phyloP scores from a whole-genome alignment of 2,888 invertebrate species.

The Phyto melanocephala region DNA sequence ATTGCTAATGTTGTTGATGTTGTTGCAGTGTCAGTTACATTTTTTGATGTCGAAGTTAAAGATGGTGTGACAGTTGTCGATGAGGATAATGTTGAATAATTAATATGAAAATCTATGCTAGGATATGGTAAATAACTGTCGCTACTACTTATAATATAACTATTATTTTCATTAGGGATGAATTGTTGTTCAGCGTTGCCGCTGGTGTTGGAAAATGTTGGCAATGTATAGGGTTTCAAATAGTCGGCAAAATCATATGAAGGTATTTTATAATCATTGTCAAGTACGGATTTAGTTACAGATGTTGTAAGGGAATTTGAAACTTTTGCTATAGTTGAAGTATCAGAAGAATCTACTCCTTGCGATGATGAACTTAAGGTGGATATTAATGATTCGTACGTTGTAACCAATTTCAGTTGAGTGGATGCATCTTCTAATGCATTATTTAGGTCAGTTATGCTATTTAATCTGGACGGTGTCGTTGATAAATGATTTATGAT shows the following conservation, averaged over 20 bases:
- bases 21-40: background rate
- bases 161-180: background rate
- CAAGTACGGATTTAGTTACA: background rate
- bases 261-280: conserved; percentile 21
- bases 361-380: background rate
- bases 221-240: conserved; percentile 69
- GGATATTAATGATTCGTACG: background rate
- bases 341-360: too few relatives aligned
- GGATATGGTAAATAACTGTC: conserved; percentile 37
- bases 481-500: conserved; percentile 32
- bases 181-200: conserved; percentile 7
- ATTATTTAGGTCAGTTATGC: conserved; percentile 6
- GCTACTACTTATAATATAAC: background rate
- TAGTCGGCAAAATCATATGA: conserved; percentile 68
- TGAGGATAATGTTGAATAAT: conserved; percentile 48
- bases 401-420: background rate
- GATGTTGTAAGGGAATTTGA: background rate
- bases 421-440: background rate
- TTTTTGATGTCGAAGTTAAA: background rate
- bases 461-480: conserved; percentile 52
- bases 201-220: conserved; percentile 38
- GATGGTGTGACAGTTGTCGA: background rate
- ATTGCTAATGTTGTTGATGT: conserved; percentile 29
- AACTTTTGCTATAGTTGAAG: conserved; percentile 9
- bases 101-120: conserved; percentile 37